phyloP scores from a whole-genome alignment of 2,113 vertebrate species.

The Mixornis gularis region DNA sequence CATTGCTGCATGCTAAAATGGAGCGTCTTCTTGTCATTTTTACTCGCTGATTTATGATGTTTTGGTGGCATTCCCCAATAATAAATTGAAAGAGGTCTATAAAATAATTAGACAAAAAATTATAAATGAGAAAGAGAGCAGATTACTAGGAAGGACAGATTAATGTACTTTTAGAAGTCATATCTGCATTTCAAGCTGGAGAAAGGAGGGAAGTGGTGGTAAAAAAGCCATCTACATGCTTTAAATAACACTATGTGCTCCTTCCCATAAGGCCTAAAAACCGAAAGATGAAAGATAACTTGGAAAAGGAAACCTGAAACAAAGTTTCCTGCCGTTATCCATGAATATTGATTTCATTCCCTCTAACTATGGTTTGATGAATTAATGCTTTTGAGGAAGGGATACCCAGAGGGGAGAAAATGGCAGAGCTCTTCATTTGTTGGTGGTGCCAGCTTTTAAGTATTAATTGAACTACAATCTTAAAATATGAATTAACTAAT shows the following conservation, averaged over 20 bases:
- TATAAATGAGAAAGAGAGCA: neutral
- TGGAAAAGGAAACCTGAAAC: conserved; percentile 5
- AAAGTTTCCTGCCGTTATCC: neutral
- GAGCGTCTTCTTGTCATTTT: neutral
- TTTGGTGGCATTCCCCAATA: neutral
- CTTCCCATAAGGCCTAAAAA: neutral
- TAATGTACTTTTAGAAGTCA: neutral
- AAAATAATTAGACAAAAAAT: neutral
- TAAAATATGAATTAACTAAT: conserved; percentile 29
- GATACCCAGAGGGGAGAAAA: neutral
- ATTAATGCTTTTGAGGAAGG: neutral
- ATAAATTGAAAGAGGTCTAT: neutral
- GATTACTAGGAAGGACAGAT: neutral
- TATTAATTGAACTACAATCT: neutral
- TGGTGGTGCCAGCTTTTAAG: conserved; percentile 6
- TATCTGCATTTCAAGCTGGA: neutral
- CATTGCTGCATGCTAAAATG: neutral
- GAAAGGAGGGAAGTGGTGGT: neutral
- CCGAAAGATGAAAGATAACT: neutral
- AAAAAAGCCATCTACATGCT: neutral
- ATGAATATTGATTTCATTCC: neutral
- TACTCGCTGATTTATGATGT: neutral
- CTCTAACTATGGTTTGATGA: neutral
- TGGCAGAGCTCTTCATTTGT: neutral
- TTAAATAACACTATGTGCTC: neutral